Percentiles rank a stretch among this genome's conserved stretches.
phyloP scores from a whole-genome alignment of 2,888 invertebrate genomes.

The Cosmorhoe ocellata region DNA sequence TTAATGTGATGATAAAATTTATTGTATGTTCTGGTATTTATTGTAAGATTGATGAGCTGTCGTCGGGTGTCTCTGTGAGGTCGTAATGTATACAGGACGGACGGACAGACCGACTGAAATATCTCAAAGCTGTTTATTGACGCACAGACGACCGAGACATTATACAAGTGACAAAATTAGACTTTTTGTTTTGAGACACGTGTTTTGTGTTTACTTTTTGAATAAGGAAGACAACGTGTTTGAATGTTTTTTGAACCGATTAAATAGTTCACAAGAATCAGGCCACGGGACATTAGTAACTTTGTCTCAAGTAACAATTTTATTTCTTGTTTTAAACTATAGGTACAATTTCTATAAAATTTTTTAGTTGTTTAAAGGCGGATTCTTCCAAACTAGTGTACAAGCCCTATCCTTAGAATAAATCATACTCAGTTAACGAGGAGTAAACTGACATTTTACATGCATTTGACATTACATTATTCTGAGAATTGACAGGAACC shows the following conservation, averaged over 20 bases:
- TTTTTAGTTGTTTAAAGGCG: too few species aligned
- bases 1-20: conserved; percentile 40
- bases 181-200: conserved; percentile 52
- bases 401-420: too few species aligned
- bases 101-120: conserved; percentile 63
- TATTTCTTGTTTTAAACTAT: too few species aligned
- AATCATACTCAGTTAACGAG: too few species aligned
- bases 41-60: conserved; percentile 76
- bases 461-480: too few species aligned
- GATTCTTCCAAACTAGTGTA: too few species aligned
- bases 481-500: too few species aligned
- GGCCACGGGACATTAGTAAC: not conserved
- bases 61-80: conserved; percentile 72
- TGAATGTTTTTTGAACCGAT: conserved; percentile 6
- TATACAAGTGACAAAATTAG: conserved; percentile 64
- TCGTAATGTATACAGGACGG: conserved; percentile 62
- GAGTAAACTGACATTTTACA: too few species aligned
- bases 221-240: conserved; percentile 23
- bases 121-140: conserved; percentile 74
- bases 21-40: conserved; percentile 66
- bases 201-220: conserved; percentile 43
- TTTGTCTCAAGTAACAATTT: too few species aligned
- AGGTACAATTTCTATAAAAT: too few species aligned
- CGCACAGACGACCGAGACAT: conserved; percentile 56
- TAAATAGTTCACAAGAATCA: not conserved